These are phyloP conservation scores for Aselliscus stoliczkanus DNA, from an alignment of 2,797 vertebrate species.

Conservation along the genomic window DNA sequence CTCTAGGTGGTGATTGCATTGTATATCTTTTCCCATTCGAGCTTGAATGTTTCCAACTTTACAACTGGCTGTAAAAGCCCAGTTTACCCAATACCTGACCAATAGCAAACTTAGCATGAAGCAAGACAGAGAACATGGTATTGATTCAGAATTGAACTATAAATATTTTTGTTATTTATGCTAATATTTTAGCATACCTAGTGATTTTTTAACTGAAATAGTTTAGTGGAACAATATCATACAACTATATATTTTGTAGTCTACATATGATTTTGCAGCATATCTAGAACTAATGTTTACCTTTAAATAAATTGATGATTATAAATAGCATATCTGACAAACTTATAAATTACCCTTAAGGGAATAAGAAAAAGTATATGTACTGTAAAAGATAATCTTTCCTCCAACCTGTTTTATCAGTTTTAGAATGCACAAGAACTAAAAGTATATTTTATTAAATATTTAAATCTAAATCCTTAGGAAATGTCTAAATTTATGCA, in stretches of 20 bases:
- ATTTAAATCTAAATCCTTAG: neutral
- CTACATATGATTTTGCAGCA: neutral
- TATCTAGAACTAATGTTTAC: neutral
- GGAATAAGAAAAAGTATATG: neutral
- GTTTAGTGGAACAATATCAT: neutral
- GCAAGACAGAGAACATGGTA: neutral
- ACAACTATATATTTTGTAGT: neutral
- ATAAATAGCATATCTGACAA: neutral
- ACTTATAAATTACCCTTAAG: neutral
- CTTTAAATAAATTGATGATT: neutral
- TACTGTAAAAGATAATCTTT: neutral
- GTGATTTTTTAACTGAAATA: neutral
- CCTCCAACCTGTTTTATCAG: neutral
- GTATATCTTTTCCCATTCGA: neutral
- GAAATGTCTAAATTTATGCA: neutral
- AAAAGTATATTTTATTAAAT: neutral
- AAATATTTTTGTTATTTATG: neutral
- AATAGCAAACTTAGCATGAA: slow-evolving; percentile 30
- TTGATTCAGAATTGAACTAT: neutral
- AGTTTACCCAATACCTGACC: neutral
- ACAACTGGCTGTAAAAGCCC: neutral
- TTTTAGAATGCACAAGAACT: neutral
- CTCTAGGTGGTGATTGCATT: neutral
- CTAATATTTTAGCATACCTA: neutral
- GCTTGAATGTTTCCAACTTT: neutral